phyloP scores from a whole-genome alignment of 2,888 invertebrate species.

The Spatulosminthurus flaviceps region DNA sequence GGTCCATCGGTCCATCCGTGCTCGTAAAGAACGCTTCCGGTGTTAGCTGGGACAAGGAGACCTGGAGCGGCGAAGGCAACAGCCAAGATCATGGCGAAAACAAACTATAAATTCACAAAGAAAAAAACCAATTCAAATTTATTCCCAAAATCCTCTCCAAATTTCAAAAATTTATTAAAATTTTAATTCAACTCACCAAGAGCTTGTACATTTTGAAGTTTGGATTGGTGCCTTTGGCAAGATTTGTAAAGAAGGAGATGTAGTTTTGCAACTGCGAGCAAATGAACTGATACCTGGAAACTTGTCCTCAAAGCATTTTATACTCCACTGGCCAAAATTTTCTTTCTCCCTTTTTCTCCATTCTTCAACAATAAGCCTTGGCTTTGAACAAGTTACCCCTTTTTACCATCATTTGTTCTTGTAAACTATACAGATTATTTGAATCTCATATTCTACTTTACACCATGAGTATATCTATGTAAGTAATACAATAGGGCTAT shows the following conservation, averaged over 20 bases:
- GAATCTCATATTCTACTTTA: too few relatives aligned
- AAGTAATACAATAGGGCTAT: too few relatives aligned
- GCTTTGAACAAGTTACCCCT: too few relatives aligned
- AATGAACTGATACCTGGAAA: constrained; percentile 26
- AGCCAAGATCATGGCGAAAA: constrained; percentile 48
- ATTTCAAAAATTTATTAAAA: background rate
- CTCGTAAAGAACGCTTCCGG: constrained; percentile 46
- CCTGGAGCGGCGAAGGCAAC: constrained; percentile 46
- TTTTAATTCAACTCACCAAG: constrained; percentile 42
- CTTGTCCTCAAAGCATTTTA: background rate
- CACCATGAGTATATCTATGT: too few relatives aligned
- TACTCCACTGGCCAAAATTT: background rate
- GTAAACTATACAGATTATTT: too few relatives aligned
- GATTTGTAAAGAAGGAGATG: background rate
- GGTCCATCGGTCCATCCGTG: constrained; percentile 55
- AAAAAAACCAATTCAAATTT: too few relatives aligned
- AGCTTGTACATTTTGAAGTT: constrained; percentile 50
- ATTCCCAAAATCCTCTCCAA: background rate
- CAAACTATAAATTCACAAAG: constrained; percentile 36
- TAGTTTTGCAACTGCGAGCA: constrained; percentile 9
- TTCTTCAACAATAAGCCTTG: background rate
- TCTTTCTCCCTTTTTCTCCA: background rate
- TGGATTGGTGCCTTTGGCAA: constrained; percentile 29
- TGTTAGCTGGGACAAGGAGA: constrained; percentile 25
- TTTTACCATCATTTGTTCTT: too few relatives aligned